These are phyloP conservation scores for Microtus ochrogaster DNA, from an alignment of 2,113 vertebrate genomes.

Conservation along the genomic window DNA sequence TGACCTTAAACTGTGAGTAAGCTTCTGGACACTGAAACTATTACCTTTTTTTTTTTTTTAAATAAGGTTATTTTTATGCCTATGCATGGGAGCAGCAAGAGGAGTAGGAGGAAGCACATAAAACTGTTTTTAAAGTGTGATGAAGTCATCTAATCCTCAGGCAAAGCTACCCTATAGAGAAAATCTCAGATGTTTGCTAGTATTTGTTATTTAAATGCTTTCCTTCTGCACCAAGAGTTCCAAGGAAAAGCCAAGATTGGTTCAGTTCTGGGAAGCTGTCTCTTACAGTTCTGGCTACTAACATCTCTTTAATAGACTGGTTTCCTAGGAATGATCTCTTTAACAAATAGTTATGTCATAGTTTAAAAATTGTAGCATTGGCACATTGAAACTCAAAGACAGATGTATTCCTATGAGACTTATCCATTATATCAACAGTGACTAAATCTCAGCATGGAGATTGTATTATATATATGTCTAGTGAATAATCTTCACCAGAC, in stretches of 20 bases:
- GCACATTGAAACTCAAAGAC: constrained; percentile 24
- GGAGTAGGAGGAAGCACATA: not conserved
- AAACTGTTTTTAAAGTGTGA: not conserved
- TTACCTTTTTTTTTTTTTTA: too few species aligned
- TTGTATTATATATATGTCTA: not conserved
- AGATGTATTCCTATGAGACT: not conserved
- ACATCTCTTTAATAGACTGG: constrained; percentile 9
- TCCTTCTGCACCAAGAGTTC: not conserved
- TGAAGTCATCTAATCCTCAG: not conserved
- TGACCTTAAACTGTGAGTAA: not conserved
- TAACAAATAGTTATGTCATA: constrained; percentile 54
- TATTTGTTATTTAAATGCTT: constrained; percentile 21
- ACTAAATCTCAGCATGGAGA: constrained; percentile 3
- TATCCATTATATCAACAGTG: not conserved
- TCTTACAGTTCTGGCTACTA: not conserved
- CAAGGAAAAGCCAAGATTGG: not conserved
- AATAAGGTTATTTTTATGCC: not conserved
- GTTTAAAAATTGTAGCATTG: constrained; percentile 39
- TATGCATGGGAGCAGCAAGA: not conserved
- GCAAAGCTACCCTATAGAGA: not conserved
- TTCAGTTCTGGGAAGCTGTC: constrained; percentile 27
- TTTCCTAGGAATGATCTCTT: constrained; percentile 57
- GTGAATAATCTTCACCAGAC: constrained; percentile 30
- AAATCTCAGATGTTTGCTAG: constrained; percentile 40
- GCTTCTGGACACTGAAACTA: not conserved